Evolutionary conservation across 2,113 vertebrate genomes (phyloP).

Genomic region (Pristiophorus japonicus): DNA sequence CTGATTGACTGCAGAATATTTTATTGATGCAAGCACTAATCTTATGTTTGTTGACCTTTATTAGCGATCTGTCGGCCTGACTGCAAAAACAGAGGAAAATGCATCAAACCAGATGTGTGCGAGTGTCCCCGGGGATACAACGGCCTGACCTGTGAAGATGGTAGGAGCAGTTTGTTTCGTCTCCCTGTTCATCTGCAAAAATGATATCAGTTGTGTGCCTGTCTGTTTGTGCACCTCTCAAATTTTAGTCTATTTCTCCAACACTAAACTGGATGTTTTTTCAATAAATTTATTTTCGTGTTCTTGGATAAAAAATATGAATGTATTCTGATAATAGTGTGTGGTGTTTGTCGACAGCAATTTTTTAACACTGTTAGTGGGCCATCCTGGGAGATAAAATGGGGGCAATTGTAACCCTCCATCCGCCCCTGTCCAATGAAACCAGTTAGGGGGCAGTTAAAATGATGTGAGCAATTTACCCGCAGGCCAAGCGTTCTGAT

Average conservation of each 20-base stretch:
- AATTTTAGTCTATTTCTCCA: not conserved
- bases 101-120: constrained; percentile 48
- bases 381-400: too few species aligned
- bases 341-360: not conserved
- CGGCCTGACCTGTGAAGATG: constrained; percentile 54
- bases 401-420: not conserved
- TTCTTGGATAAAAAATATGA: not conserved
- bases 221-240: not conserved
- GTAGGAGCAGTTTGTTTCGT: constrained; percentile 43
- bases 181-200: constrained; percentile 46
- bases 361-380: not conserved
- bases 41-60: not conserved
- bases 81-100: constrained; percentile 48
- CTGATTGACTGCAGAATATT: not conserved
- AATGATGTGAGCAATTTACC: too few species aligned
- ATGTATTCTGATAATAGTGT: not conserved
- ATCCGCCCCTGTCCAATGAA: not conserved
- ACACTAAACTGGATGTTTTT: not conserved
- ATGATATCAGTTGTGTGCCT: constrained; percentile 23
- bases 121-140: constrained; percentile 52
- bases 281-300: not conserved
- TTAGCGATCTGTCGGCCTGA: constrained; percentile 45
- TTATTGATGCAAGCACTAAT: not conserved
- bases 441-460: too few species aligned
- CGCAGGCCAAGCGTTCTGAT: too few species aligned